Percentiles rank a stretch among this genome's conserved stretches.
Evolutionary conservation across 2,888 invertebrate species (phyloP).

Genomic region (Timandra comae): DNA sequence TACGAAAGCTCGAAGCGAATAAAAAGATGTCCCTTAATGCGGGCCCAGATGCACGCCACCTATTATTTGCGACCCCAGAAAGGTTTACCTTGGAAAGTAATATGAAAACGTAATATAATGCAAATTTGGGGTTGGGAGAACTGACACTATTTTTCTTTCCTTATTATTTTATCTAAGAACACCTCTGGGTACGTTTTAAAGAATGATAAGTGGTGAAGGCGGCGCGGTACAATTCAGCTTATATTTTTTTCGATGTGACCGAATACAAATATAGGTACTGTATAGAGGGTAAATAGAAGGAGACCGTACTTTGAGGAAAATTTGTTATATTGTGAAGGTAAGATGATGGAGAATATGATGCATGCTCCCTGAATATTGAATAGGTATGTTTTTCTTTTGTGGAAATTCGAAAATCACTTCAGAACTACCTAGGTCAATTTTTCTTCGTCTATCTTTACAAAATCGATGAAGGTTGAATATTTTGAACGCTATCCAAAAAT

Average conservation of each 20-base stretch:
- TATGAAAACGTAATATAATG: constrained; percentile 58
- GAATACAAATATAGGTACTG: constrained; percentile 22
- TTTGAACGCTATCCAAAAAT: too few species aligned
- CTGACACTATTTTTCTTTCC: constrained; percentile 47
- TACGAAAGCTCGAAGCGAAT: constrained; percentile 65
- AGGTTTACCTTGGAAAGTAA: constrained; percentile 50
- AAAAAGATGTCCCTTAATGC: constrained; percentile 74
- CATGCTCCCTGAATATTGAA: too few species aligned
- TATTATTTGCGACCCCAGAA: constrained; percentile 67
- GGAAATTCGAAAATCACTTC: too few species aligned
- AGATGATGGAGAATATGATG: constrained; percentile 4
- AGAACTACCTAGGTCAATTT: too few species aligned
- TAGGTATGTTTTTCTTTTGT: too few species aligned
- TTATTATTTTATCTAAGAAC: constrained; percentile 42
- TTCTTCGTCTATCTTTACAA: constrained; percentile 16
- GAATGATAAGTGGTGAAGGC: constrained; percentile 47
- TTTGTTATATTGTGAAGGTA: constrained; percentile 2
- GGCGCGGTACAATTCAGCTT: constrained; percentile 27
- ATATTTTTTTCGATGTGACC: constrained; percentile 32
- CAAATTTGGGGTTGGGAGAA: constrained; percentile 52
- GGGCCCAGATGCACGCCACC: constrained; percentile 64
- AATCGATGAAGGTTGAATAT: too few species aligned
- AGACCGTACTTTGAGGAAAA: constrained; percentile 11
- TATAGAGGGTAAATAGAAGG: constrained; percentile 22
- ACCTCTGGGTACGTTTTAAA: constrained; percentile 61